Evolutionary conservation across 2,888 invertebrate genomes (phyloP), one percentile per base, ranked within the genome.

Genomic region (Nomada fucata): DNA sequence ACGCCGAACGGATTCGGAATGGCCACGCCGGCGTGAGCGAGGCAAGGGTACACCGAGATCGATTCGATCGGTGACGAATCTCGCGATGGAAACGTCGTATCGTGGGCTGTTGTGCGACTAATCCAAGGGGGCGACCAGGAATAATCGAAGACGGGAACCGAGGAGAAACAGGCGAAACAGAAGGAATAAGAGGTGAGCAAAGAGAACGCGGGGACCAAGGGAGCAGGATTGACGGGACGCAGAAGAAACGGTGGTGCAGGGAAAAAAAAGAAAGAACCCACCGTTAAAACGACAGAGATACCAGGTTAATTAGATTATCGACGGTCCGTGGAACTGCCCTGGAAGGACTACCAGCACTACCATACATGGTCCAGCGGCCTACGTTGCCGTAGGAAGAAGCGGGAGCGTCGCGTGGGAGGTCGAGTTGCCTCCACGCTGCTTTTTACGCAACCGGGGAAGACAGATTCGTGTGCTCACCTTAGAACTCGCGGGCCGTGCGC

Each of bases 361-460:
- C 90, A 88, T 90, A 90, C 89, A 90, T 90, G 90, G 90, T 85
- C 81, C 83, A 82, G 64, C 75, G 64, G 57, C 76, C 70, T 69
- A 82, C 87, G 82, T 69, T 67, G 81, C 23, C 57, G 86, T 59
- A 2, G 77, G 72, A 81, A 77, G 76, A 77, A 83, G 78, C 83
- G 68, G 67, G 59, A 69, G 73, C 82, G 76, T 82, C 82, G 90
- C 89, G 90, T 90, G 90, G 90, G 90, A 89, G 88, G 90, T 89
- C 82, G 89, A 52, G 76, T 50, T 18, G 75, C 80, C 75, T 70
- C 67, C 75, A 61, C 70, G 72, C n/a, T 13, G 53, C 67, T 87
- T 87, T 87, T 87, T 88, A 86, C 79, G 77, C 73, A 47, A 55
- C 74, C 26, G 36, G 50, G 68, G 53, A 81, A 84, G 73, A 84